Conservation (phyloP, 2,113 vertebrate genomes). For the Mandrillus leucophaeus region DNA sequence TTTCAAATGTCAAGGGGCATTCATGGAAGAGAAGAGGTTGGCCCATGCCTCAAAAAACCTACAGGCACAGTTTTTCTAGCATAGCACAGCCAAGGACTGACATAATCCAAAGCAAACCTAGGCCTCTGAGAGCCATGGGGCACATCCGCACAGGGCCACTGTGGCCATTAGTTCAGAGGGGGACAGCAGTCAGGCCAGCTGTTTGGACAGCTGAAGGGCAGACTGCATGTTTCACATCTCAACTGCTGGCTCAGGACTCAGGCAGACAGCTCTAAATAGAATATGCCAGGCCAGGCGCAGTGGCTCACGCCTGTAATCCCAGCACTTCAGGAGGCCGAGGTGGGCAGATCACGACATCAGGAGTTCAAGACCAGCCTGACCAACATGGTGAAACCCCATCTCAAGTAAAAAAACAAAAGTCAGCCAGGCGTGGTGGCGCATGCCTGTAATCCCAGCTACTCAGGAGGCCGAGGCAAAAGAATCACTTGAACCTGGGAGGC, state of each 20-base stretch:
- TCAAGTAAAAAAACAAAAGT: too few species aligned
- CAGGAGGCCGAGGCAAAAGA: too few species aligned
- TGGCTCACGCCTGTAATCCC: too few species aligned
- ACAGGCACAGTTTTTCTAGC: not conserved
- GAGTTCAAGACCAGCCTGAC: too few species aligned
- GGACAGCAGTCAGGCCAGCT: not conserved
- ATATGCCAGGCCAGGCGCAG: too few species aligned
- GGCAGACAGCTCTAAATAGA: not conserved
- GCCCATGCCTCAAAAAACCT: not conserved
- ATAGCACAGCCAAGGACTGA: not conserved
- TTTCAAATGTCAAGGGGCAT: not conserved
- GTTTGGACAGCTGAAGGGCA: not conserved
- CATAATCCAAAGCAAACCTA: not conserved
- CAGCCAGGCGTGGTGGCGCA: too few species aligned
- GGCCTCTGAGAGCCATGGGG: not conserved
- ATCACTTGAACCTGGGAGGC: too few species aligned
- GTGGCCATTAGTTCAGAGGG: not conserved
- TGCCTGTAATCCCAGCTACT: too few species aligned
- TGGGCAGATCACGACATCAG: too few species aligned
- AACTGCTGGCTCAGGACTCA: not conserved
- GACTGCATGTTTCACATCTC: not conserved
- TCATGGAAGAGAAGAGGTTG: not conserved
- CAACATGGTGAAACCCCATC: too few species aligned
- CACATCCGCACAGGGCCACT: fast-evolving
- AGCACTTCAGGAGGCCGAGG: too few species aligned